phyloP scores from a whole-genome alignment of 2,113 vertebrate genomes.

The Peromyscus californicus region DNA sequence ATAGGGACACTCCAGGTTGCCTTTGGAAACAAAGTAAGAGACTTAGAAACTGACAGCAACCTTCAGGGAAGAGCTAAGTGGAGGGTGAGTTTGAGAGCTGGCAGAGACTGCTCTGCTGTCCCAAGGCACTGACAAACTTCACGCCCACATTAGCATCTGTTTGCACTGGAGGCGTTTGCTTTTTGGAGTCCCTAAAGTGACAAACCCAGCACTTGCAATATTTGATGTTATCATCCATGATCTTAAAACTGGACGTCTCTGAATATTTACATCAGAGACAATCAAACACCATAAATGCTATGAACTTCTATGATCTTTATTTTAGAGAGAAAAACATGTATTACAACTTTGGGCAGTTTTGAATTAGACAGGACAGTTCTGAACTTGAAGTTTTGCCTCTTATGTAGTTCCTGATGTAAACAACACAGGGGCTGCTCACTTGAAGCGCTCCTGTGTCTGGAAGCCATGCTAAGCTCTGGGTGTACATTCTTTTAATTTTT shows the following conservation, averaged over 20 bases:
- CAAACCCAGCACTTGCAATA: background rate
- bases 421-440: background rate
- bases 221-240: background rate
- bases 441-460: background rate
- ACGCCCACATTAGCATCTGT: background rate
- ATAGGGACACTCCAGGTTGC: background rate
- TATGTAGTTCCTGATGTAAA: background rate
- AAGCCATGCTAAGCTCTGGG: background rate
- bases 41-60: background rate
- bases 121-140: background rate
- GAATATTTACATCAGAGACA: background rate
- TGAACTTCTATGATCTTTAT: background rate
- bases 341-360: background rate
- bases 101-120: too few relatives aligned
- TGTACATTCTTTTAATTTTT: background rate
- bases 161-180: background rate
- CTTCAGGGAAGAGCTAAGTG: background rate
- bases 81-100: background rate
- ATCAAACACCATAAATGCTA: background rate
- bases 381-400: background rate
- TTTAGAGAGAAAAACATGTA: conserved; percentile 27
- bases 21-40: background rate
- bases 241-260: conserved; percentile 5
- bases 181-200: conserved; percentile 17
- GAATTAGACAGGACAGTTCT: background rate